phyloP scores from a whole-genome alignment of 2,888 invertebrate genomes.

The Tenthredo scrophulariae region DNA sequence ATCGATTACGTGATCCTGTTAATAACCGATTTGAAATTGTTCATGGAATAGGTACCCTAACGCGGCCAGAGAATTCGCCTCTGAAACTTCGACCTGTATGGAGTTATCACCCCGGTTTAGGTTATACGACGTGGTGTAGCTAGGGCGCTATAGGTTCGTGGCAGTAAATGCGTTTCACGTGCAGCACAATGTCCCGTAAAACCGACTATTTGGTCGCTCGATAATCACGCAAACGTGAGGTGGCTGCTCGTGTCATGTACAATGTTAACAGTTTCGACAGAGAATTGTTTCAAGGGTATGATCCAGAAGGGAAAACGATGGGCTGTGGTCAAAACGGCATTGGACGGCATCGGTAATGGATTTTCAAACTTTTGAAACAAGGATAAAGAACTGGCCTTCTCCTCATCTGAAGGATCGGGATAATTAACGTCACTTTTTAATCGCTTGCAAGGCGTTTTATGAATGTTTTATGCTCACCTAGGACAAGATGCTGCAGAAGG shows the following conservation, averaged over 20 bases:
- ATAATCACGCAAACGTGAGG: slow-evolving; percentile 30
- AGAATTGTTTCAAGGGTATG: neutral
- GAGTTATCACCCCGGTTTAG: slow-evolving; percentile 5
- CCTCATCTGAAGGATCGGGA: neutral
- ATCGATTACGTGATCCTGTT: neutral
- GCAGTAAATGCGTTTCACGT: slow-evolving; percentile 23
- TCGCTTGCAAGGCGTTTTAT: neutral
- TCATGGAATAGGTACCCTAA: neutral
- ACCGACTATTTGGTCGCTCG: slow-evolving; percentile 17
- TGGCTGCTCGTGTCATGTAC: neutral
- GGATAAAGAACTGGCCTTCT: too few species aligned
- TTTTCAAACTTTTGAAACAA: neutral
- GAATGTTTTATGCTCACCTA: neutral
- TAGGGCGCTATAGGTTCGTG: neutral
- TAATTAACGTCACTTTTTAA: slow-evolving; percentile 12
- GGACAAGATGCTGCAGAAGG: neutral
- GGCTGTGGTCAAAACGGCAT: neutral
- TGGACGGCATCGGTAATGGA: neutral
- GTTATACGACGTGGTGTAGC: slow-evolving; percentile 23
- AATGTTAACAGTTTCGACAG: slow-evolving; percentile 7
- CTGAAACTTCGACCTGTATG: neutral
- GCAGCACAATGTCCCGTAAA: slow-evolving; percentile 29
- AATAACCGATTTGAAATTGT: slow-evolving; percentile 14
- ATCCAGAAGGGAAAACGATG: neutral
- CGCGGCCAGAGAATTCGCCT: neutral